A percentile compares a stretch with the other conserved stretches of the same genome.
Evolutionary conservation across 2,888 invertebrate genomes (phyloP).

Genomic region (Scaptomyza flava): DNA sequence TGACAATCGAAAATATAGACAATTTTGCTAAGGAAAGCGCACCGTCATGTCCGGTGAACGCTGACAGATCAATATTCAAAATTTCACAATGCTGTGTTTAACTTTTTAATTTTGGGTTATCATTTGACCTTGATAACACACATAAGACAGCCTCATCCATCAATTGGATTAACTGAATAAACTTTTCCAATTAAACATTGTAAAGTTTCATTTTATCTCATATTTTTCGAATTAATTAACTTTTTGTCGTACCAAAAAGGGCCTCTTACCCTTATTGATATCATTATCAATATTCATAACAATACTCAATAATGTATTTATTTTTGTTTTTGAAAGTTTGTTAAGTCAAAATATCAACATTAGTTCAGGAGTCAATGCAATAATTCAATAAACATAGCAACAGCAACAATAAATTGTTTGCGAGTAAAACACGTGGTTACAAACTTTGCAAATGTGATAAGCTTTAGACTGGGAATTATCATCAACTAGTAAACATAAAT

Average conservation of each 20-base stretch:
- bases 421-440: constrained; percentile 49
- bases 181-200: constrained; percentile 22
- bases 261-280: constrained; percentile 28
- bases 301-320: no score
- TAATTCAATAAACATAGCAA: constrained; percentile 19
- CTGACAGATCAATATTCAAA: constrained; percentile 8
- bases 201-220: not conserved
- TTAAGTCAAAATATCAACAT: not conserved
- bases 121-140: not conserved
- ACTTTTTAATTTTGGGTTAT: not conserved
- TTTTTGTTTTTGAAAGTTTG: not conserved
- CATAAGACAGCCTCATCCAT: not conserved
- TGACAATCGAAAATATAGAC: constrained; percentile 10
- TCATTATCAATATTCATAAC: not conserved
- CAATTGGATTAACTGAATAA: not conserved
- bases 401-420: not conserved
- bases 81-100: not conserved
- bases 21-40: constrained; percentile 35
- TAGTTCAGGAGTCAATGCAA: not conserved
- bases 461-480: not conserved
- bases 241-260: constrained; percentile 9
- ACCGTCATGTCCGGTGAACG: constrained; percentile 50
- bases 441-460: constrained; percentile 27
- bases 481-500: not conserved
- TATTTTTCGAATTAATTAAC: constrained; percentile 56